Percentiles rank a stretch among this genome's conserved stretches.
Evolutionary conservation across 1,140 invertebrate species (phyloP).

Genomic region (Euglossa dilemma): DNA sequence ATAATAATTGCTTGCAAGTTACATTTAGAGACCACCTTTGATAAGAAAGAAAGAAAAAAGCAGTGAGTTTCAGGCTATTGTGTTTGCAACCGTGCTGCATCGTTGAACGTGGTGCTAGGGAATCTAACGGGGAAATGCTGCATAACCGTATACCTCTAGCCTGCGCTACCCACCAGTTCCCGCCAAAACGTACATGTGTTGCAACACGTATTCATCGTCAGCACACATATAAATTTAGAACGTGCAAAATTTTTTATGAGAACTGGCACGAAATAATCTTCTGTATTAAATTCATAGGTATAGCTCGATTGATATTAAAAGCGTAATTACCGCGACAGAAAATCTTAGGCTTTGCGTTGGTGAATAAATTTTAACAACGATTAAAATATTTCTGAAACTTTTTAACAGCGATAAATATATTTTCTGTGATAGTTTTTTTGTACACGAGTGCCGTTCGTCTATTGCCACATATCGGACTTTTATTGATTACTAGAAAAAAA

Average conservation of each 20-base stretch:
- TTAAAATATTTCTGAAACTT: not conserved
- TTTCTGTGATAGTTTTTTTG: no score
- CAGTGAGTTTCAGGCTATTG: not conserved
- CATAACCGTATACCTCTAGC: not conserved
- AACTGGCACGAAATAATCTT: not conserved
- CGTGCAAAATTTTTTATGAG: not conserved
- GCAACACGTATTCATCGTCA: not conserved
- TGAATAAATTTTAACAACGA: not conserved
- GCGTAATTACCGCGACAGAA: not conserved
- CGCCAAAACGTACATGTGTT: not conserved
- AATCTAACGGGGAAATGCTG: not conserved
- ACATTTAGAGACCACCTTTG: not conserved
- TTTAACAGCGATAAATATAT: no score
- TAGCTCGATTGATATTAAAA: no score
- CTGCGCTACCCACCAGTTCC: not conserved
- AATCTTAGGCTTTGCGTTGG: not conserved
- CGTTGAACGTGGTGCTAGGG: not conserved
- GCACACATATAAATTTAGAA: not conserved
- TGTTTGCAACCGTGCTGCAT: not conserved
- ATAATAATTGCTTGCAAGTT: not conserved
- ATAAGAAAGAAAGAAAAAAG: not conserved
- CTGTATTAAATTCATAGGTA: not conserved
- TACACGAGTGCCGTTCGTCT: no score
- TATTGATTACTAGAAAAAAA: no score
- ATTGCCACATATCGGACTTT: not conserved